These are phyloP conservation scores for Mirza zaza DNA, from an alignment of 2,113 vertebrate genomes.

Conservation along the genomic window DNA sequence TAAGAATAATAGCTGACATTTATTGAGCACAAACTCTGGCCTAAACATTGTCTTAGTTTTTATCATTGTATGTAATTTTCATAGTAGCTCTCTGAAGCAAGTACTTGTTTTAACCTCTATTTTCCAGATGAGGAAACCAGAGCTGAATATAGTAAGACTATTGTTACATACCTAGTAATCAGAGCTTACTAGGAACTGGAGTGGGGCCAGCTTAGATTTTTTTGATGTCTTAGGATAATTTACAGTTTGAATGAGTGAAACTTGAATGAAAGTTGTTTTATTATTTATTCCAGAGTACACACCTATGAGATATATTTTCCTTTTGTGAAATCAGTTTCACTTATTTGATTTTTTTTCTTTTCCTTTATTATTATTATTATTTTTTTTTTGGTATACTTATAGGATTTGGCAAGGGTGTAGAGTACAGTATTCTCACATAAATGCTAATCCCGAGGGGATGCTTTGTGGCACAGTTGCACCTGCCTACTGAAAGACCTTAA, in stretches of 20 bases:
- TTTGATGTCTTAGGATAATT: not conserved
- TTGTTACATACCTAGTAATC: not conserved
- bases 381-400: not conserved
- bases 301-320: not conserved
- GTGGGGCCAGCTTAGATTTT: not conserved
- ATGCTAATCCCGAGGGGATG: not conserved
- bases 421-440: not conserved
- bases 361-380: not conserved
- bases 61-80: not conserved
- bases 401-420: not conserved
- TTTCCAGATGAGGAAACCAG: not conserved
- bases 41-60: not conserved
- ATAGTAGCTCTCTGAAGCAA: not conserved
- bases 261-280: not conserved
- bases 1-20: not conserved
- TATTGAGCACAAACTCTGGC: not conserved
- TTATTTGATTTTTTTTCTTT: not conserved
- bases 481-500: not conserved
- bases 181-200: not conserved
- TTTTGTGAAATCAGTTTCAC: not conserved
- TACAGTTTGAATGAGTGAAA: not conserved
- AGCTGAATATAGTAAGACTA: not conserved
- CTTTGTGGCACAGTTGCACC: not conserved
- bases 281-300: not conserved
- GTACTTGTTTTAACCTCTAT: not conserved